Evolutionary conservation across 2,888 invertebrate genomes (phyloP).

Genomic region (Gerris lacustris): DNA sequence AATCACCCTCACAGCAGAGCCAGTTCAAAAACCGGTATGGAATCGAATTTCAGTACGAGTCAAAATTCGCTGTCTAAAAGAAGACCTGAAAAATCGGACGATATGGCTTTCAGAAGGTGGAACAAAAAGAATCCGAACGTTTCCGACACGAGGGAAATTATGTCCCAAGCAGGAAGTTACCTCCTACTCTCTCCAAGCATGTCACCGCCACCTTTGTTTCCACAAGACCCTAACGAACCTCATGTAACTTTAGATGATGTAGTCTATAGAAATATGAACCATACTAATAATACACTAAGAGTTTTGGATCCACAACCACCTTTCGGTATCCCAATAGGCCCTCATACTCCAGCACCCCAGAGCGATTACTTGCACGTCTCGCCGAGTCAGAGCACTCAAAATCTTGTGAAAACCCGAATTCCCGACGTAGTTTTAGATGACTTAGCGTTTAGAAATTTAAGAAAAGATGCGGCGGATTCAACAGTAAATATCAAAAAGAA

Average conservation of each 20-base stretch:
- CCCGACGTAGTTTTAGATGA: slow-evolving; percentile 80
- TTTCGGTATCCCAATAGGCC: slow-evolving; percentile 80
- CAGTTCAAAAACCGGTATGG: background rate
- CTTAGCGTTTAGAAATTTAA: slow-evolving; percentile 67
- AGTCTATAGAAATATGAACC: slow-evolving; percentile 64
- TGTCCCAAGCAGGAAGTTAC: slow-evolving; percentile 50
- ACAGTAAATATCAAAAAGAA: slow-evolving; percentile 47
- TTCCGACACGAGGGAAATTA: slow-evolving; percentile 39
- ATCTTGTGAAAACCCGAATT: slow-evolving; percentile 46
- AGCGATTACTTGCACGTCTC: slow-evolving; percentile 74
- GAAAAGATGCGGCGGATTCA: slow-evolving; percentile 50
- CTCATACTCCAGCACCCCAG: slow-evolving; percentile 63
- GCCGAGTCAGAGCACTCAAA: slow-evolving; percentile 42
- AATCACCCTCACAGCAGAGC: slow-evolving; percentile 16
- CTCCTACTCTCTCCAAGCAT: slow-evolving; percentile 57
- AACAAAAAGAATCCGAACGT: slow-evolving; percentile 47
- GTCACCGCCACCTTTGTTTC: slow-evolving; percentile 30
- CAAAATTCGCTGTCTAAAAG: slow-evolving; percentile 6
- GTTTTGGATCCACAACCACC: slow-evolving; percentile 72
- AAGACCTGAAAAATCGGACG: slow-evolving; percentile 53
- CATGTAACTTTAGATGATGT: slow-evolving; percentile 75
- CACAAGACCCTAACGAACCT: slow-evolving; percentile 45
- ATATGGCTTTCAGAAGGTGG: slow-evolving; percentile 66
- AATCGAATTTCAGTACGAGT: slow-evolving; percentile 10
- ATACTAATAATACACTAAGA: slow-evolving; percentile 56